A percentile compares a stretch with the other conserved stretches of the same genome.
These are phyloP conservation scores for Cygnus olor DNA, from an alignment of 2,797 vertebrate genomes.

Conservation along the genomic window DNA sequence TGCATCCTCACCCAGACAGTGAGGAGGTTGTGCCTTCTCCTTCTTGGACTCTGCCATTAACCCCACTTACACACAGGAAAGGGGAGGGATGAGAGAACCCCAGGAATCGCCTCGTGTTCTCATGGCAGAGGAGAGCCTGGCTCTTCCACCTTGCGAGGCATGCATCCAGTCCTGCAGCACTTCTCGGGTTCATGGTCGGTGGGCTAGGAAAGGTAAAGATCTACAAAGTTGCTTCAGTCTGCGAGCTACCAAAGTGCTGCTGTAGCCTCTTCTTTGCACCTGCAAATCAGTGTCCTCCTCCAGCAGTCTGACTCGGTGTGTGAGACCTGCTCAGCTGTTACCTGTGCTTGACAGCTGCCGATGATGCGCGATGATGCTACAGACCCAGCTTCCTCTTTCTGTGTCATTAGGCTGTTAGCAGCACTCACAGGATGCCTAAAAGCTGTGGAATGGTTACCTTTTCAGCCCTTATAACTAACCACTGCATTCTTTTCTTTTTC, in stretches of 20 bases:
- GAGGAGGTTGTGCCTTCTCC: not conserved
- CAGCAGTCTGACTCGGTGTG: not conserved
- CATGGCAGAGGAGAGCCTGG: not conserved
- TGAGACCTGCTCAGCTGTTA: not conserved
- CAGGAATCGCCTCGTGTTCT: not conserved
- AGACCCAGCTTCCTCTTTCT: not conserved
- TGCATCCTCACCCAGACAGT: not conserved
- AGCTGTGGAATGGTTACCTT: not conserved
- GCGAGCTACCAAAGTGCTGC: not conserved
- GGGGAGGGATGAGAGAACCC: not conserved
- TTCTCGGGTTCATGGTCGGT: not conserved
- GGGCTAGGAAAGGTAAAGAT: not conserved
- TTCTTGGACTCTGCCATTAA: not conserved
- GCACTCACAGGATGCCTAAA: not conserved
- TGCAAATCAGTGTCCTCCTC: not conserved
- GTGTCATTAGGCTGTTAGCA: not conserved
- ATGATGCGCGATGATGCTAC: not conserved
- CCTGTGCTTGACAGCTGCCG: not conserved
- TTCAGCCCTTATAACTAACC: not conserved
- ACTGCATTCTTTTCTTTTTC: not conserved
- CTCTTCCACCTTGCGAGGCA: fast-evolving
- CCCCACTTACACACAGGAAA: not conserved
- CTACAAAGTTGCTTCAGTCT: not conserved
- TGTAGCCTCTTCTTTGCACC: not conserved
- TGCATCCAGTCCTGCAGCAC: not conserved